Evolutionary conservation across 2,113 vertebrate species (phyloP), one percentile per base, ranked within the genome.

Genomic region (Stomatorhinus ivindoensis): DNA sequence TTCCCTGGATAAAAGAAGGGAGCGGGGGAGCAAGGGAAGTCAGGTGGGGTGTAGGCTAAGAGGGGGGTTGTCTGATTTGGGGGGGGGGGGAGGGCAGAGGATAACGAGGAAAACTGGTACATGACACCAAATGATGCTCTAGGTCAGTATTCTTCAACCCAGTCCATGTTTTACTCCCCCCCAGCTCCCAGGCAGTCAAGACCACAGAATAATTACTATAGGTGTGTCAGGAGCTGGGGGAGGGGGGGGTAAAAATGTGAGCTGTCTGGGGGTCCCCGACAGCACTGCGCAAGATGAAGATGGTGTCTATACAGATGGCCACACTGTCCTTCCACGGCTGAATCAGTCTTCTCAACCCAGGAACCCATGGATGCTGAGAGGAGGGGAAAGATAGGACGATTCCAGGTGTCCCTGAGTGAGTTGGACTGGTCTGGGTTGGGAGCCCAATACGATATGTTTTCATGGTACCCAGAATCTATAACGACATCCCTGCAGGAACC

Each of bases 1-100:
- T 96, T 97, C 93, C 97, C 98, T 99, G 91, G 0, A 50, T 65
- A 76, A 27, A 58, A n/a, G 84, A 11, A 10, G 24, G 58, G 24
- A 61, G 47, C 3, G 15, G 35, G 42, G 4, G 17, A 17, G 80
- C 4, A 13, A 39, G 73, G 50, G 5, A 35, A 13, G 6, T 2
- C 44, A 39, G 51, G n/a, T 65, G 4, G 21, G 1, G 85, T 31
- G n/a, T 50, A 15, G 17, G 39, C 31, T 58, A 15, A 42, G 10
- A 87, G 35, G n/a, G 21, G 39, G 53, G 10, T 65, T n/a, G 53
- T 13, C 35, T 83, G 80, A n/a, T 61, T 46, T 15, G 35, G 31
- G 10, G 65, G 10, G 61, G 10, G 11, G 10, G 13, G 31, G 31
- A n/a, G n/a, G 24, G 10, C 11, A 39, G 69, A 76, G 31, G 3